Evolutionary conservation across 2,888 invertebrate genomes (phyloP), one percentile per base, ranked within the genome.

Genomic region (Scaptomyza flava): DNA sequence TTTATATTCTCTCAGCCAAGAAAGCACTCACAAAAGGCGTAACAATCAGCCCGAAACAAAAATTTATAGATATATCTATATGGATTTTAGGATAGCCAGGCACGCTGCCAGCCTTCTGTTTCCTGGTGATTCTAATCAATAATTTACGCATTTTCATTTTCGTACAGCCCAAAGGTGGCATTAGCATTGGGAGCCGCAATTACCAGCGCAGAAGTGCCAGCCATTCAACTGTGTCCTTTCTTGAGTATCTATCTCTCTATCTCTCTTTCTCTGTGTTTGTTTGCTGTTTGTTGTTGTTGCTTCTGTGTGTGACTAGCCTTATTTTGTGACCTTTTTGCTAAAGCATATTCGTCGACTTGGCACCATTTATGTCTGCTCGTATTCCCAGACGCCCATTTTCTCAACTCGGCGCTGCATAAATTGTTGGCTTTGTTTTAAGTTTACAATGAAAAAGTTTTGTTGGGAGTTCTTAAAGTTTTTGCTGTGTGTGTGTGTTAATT

Each of bases 141-240:
- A 85, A 85, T 85, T 85, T 85, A 85, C 84, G 84, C 86, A 85
- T 86, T 85, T 85, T 81, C 80, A 84, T 86, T 84, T 79, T 41
- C 50, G 57, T 50, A 53, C 67, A 62, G 73, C 86, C 86, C 86
- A 67, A 68, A 81, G 81, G 80, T 80, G 71, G 79, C 84, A 84
- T 85, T 85, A 84, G 74, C 79, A 77, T 81, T 81, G 79, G 84
- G 70, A 69, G 43, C 70, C 71, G 62, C 83, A 84, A 84, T 84
- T 84, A 84, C 83, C 75, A 76, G 61, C 54, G 60, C 71, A 81
- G 78, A 77, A 77, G 77, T 68, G 72, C 72, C 81, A 79, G 73
- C 78, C 68, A 79, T 82, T 81, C 84, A 66, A 79, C 71, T 76
- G 66, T 81, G 81, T 71, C 72, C 68, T 47, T 59, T 60, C 41